Conservation (phyloP, 2,888 invertebrate species). For the Ectropis crepuscularia region DNA sequence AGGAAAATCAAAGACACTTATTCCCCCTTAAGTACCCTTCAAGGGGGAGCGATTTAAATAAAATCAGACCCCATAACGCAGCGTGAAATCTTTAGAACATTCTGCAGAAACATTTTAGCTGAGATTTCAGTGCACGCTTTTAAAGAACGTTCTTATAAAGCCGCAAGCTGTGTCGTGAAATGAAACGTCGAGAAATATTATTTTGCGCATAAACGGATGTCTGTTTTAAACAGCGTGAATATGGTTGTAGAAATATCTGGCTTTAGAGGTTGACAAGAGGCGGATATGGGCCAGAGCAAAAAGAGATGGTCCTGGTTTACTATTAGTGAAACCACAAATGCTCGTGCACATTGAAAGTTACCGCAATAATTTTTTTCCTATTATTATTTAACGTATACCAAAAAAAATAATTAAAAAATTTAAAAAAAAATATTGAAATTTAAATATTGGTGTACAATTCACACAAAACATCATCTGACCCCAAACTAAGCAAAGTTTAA, state of each 20-base stretch:
- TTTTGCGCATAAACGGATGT: slow-evolving; percentile 18
- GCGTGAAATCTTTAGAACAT: slow-evolving; percentile 10
- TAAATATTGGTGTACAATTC: too few relatives aligned
- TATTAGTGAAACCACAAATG: too few relatives aligned
- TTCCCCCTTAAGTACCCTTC: slow-evolving; percentile 16
- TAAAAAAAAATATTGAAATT: too few relatives aligned
- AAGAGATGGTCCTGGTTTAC: too few relatives aligned
- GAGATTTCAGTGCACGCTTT: slow-evolving; percentile 20
- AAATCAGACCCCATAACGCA: slow-evolving; percentile 22
- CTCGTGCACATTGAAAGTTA: too few relatives aligned
- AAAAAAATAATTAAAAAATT: too few relatives aligned
- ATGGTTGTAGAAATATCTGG: slow-evolving; percentile 9
- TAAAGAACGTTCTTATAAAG: slow-evolving; percentile 17
- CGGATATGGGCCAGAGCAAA: too few relatives aligned
- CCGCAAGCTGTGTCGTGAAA: slow-evolving; percentile 17
- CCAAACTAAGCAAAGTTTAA: too few relatives aligned
- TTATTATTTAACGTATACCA: too few relatives aligned
- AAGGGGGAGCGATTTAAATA: slow-evolving; percentile 18
- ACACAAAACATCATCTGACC: too few relatives aligned
- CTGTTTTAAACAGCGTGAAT: slow-evolving; percentile 9
- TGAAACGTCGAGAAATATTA: slow-evolving; percentile 19
- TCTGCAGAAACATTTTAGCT: slow-evolving; percentile 19
- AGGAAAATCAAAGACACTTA: slow-evolving; percentile 24
- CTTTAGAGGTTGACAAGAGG: slow-evolving; percentile 19
- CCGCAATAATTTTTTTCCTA: too few relatives aligned